Percentiles rank a stretch among this genome's conserved stretches.
Conservation (phyloP, 2,888 invertebrate genomes). For the Deilephila elpenor region DNA sequence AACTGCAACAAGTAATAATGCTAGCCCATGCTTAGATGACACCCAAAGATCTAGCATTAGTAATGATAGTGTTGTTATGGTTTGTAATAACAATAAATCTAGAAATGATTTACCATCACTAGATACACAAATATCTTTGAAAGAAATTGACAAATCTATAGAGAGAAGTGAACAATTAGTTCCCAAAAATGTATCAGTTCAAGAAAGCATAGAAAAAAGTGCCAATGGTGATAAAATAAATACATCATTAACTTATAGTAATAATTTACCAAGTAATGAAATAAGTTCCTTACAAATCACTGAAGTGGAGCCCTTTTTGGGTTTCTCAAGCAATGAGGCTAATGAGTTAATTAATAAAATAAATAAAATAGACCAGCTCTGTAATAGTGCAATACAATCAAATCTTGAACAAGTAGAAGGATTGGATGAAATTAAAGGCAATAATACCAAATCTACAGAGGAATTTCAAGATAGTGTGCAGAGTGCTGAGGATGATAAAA, state of each 20-base stretch:
- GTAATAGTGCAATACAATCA: not conserved
- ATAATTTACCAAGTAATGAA: slow-evolving; percentile 39
- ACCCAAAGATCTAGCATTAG: slow-evolving; percentile 49
- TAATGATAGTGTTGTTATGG: slow-evolving; percentile 38
- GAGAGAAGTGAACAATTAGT: not conserved
- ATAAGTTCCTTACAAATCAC: slow-evolving; percentile 51
- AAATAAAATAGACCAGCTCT: not conserved
- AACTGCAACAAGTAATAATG: slow-evolving; percentile 43
- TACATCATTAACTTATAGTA: slow-evolving; percentile 35
- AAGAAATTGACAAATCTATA: not conserved
- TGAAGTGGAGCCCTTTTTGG: slow-evolving; percentile 60
- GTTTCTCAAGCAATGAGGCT: slow-evolving; percentile 48
- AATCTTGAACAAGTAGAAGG: not conserved
- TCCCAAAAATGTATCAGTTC: not conserved
- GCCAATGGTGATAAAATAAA: not conserved
- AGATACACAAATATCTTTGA: not conserved
- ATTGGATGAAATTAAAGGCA: not conserved
- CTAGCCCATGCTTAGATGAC: slow-evolving; percentile 49
- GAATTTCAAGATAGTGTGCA: not conserved
- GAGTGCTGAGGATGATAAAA: slow-evolving; percentile 21
- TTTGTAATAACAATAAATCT: not conserved
- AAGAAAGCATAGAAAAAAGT: not conserved
- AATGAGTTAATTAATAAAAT: not conserved
- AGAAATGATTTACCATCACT: not conserved
- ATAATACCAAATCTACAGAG: not conserved